Conservation (phyloP, 1,140 invertebrate species). For the Streblospio benedicti region DNA sequence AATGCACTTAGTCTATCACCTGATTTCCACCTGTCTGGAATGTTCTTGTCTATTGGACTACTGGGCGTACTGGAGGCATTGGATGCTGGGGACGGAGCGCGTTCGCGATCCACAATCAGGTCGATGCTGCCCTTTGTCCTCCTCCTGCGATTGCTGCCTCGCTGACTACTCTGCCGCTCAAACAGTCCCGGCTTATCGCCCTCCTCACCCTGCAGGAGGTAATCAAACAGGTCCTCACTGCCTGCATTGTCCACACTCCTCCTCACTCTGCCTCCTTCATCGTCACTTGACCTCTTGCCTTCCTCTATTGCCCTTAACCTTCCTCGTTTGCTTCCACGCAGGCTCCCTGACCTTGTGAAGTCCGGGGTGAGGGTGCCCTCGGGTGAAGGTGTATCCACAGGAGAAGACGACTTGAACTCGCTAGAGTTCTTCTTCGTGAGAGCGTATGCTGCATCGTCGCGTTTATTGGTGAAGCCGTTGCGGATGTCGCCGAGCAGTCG, state of each 20-base stretch:
- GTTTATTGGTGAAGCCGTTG: conserved; percentile 29
- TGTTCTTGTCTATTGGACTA: no score
- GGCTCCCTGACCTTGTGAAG: background rate
- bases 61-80: no score
- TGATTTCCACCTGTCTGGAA: no score
- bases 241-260: background rate
- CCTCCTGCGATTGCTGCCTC: background rate
- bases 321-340: background rate
- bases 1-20: no score
- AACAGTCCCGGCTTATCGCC: background rate
- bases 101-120: background rate
- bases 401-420: background rate
- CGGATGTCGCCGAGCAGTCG: conserved; percentile 31
- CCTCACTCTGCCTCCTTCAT: background rate
- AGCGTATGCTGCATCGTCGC: background rate
- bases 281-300: background rate
- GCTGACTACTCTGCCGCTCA: background rate
- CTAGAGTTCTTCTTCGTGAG: background rate
- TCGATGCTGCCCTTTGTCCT: background rate
- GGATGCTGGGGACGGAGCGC: conserved; percentile 1
- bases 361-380: no score
- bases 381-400: background rate
- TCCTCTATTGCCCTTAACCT: background rate
- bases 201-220: background rate
- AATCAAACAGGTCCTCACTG: background rate